A percentile compares a stretch with the other conserved stretches of the same genome.
These are phyloP conservation scores for Nasonovia ribisnigri DNA, from an alignment of 2,888 invertebrate species.

Conservation along the genomic window DNA sequence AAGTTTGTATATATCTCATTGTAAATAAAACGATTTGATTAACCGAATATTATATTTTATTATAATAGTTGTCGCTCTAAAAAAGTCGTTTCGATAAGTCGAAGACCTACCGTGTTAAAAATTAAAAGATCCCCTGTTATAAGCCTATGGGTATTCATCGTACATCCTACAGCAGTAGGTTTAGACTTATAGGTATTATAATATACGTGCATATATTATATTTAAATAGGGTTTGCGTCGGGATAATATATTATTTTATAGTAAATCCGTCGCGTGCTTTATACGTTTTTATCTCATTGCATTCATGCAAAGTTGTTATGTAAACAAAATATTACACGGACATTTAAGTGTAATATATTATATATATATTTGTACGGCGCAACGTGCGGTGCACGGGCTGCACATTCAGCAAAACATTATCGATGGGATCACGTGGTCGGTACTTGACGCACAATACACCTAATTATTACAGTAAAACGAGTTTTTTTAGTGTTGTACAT, in stretches of 20 bases:
- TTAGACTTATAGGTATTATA: background rate
- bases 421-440: slow-evolving; percentile 31
- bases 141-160: background rate
- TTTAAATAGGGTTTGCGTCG: background rate
- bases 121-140: background rate
- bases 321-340: background rate
- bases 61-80: background rate
- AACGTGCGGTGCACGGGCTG: background rate
- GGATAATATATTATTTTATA: background rate
- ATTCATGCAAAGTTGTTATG: too few species aligned
- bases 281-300: background rate
- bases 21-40: slow-evolving; percentile 27
- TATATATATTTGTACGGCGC: background rate
- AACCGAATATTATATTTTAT: background rate
- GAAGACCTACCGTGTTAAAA: background rate
- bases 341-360: background rate
- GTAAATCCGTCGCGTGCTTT: background rate
- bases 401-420: background rate
- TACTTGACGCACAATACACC: background rate
- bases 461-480: slow-evolving; percentile 7
- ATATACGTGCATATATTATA: background rate
- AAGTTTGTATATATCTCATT: background rate
- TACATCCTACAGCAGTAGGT: background rate
- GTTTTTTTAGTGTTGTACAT: background rate
- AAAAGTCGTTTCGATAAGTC: background rate